Conservation (phyloP, 1,140 invertebrate genomes). For the Orchestia grillus region DNA sequence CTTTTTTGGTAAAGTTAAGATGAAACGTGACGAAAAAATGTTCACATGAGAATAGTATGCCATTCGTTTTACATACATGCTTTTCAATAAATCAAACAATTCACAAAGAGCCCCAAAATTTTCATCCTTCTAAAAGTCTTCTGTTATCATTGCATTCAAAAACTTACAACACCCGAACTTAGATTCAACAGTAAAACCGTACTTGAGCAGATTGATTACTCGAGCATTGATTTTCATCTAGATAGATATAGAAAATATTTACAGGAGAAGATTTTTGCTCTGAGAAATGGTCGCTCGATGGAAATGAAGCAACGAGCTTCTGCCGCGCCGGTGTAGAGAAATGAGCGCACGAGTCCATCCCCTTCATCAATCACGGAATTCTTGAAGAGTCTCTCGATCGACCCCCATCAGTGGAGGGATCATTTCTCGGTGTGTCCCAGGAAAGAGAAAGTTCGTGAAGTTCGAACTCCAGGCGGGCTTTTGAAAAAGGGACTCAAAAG, state of each 20-base stretch:
- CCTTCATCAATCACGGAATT: conserved; percentile 1
- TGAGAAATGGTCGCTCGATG: not conserved
- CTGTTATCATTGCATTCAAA: too few species aligned
- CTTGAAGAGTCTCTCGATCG: not conserved
- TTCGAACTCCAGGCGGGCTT: not conserved
- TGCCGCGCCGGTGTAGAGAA: not conserved
- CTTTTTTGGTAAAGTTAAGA: too few species aligned
- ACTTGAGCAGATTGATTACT: not conserved
- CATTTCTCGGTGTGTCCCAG: not conserved
- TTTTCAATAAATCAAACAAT: too few species aligned
- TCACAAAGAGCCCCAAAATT: too few species aligned
- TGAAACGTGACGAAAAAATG: too few species aligned
- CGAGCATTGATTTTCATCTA: not conserved
- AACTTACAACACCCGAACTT: not conserved
- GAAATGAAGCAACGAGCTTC: not conserved
- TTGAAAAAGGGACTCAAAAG: not conserved
- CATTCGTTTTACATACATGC: too few species aligned
- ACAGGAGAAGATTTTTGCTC: not conserved
- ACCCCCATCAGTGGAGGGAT: not conserved
- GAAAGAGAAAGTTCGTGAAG: not conserved
- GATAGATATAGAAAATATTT: not conserved
- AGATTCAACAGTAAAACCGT: not conserved
- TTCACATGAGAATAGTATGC: too few species aligned
- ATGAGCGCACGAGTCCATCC: not conserved
- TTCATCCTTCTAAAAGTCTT: too few species aligned